phyloP scores from a whole-genome alignment of 2,113 vertebrate species.

The Maccullochella peelii region DNA sequence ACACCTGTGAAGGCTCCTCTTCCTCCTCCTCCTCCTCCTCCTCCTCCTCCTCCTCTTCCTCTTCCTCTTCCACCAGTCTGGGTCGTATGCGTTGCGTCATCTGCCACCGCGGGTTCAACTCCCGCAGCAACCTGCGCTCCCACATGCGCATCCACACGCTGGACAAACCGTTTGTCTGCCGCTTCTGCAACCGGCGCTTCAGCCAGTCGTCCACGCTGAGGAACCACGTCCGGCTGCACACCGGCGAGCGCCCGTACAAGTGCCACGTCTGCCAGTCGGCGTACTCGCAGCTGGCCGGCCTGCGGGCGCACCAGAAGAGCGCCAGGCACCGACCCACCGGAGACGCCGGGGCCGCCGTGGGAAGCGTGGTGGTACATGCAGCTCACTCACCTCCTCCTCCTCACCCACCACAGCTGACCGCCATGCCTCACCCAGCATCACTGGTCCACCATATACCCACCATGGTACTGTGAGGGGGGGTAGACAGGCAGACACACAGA shows the following conservation, averaged over 20 bases:
- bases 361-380: slow-evolving; percentile 15
- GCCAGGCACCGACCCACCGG: slow-evolving; percentile 92
- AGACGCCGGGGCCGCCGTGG: slow-evolving; percentile 44
- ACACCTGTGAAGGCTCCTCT: slow-evolving; percentile 83
- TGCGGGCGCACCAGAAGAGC: slow-evolving; percentile 97
- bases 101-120: slow-evolving; percentile 99
- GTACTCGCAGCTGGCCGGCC: slow-evolving; percentile 95
- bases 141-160: slow-evolving; percentile 99
- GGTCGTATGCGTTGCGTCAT: slow-evolving; percentile 98
- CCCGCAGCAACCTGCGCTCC: slow-evolving; percentile 98
- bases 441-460: slow-evolving; percentile 92
- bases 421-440: slow-evolving; percentile 89
- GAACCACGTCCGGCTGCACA: slow-evolving; percentile 98
- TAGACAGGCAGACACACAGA: background rate
- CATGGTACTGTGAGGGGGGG: slow-evolving; percentile 90
- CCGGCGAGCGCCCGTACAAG: slow-evolving; percentile 97
- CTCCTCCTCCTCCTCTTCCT: slow-evolving; percentile 82
- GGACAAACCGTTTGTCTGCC: slow-evolving; percentile 98
- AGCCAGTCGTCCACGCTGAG: slow-evolving; percentile 98
- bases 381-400: slow-evolving; percentile 79
- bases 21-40: slow-evolving; percentile 52
- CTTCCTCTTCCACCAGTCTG: slow-evolving; percentile 88
- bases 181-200: slow-evolving; percentile 98
- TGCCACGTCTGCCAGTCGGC: slow-evolving; percentile 98
- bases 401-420: slow-evolving; percentile 78